Evolutionary conservation across 2,888 invertebrate species (phyloP).

Genomic region (Pandemis corylana): DNA sequence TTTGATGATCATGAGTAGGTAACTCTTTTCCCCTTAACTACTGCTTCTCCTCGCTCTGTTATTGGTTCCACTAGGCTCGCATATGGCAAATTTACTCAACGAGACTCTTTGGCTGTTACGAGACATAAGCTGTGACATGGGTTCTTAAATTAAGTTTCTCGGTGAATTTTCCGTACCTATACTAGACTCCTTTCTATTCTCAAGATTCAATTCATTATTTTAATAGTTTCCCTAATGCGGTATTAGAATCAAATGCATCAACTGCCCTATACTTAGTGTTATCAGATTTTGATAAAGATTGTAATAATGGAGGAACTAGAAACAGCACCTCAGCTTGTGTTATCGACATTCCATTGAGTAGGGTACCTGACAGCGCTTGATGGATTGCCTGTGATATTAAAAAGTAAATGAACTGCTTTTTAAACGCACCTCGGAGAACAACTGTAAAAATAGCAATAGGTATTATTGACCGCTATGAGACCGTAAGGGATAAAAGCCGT

Average conservation of each 20-base stretch:
- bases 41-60: too few relatives aligned
- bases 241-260: slow-evolving; percentile 27
- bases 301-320: slow-evolving; percentile 50
- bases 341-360: slow-evolving; percentile 67
- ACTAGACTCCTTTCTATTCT: not conserved
- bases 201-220: not conserved
- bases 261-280: slow-evolving; percentile 43
- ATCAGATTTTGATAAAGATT: slow-evolving; percentile 48
- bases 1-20: too few relatives aligned
- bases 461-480: too few relatives aligned
- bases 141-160: too few relatives aligned
- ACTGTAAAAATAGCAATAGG: not conserved
- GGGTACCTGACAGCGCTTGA: slow-evolving; percentile 69
- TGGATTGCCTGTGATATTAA: slow-evolving; percentile 75
- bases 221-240: not conserved
- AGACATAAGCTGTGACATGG: too few relatives aligned
- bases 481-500: too few relatives aligned
- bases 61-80: too few relatives aligned
- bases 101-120: too few relatives aligned
- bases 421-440: slow-evolving; percentile 48
- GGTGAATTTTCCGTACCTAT: too few relatives aligned
- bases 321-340: slow-evolving; percentile 57
- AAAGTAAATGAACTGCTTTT: slow-evolving; percentile 74
- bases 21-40: too few relatives aligned
- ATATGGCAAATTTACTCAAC: too few relatives aligned